Percentiles rank a stretch among this genome's conserved stretches.
Conservation (phyloP, 1,140 invertebrate genomes). For the Pachyrhynchus sulphureomaculatus region DNA sequence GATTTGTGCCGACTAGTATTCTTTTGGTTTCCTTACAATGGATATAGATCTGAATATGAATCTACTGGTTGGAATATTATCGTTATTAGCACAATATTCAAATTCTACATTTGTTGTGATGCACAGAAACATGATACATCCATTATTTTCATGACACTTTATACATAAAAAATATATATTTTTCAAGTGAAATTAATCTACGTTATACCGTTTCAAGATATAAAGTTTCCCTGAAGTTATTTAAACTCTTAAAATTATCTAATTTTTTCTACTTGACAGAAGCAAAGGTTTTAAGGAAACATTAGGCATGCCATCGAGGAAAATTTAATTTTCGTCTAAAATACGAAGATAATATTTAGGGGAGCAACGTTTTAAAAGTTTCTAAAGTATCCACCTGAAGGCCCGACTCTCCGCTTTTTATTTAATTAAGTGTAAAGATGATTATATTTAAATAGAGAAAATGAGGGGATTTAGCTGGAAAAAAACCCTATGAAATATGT, state of each 20-base stretch:
- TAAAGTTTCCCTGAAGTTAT: too few relatives aligned
- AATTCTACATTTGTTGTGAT: too few relatives aligned
- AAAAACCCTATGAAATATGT: constrained; percentile 1
- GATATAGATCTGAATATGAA: too few relatives aligned
- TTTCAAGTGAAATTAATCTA: too few relatives aligned
- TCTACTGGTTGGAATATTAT: too few relatives aligned
- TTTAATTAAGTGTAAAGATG: constrained; percentile 25
- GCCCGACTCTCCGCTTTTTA: constrained; percentile 8
- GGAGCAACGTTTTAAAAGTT: constrained; percentile 3
- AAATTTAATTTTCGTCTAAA: constrained; percentile 14
- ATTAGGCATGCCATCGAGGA: constrained; percentile 1
- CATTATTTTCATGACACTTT: too few relatives aligned
- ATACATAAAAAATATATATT: too few relatives aligned
- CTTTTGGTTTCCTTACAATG: too few relatives aligned
- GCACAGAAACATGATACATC: too few relatives aligned
- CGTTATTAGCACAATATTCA: too few relatives aligned
- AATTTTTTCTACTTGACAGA: constrained; percentile 8
- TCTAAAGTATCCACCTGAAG: constrained; percentile 19
- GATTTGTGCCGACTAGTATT: too few relatives aligned
- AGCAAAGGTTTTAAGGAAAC: constrained; percentile 7
- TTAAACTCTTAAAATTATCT: background rate
- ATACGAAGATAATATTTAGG: background rate
- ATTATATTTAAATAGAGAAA: constrained; percentile 21
- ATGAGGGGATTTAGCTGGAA: constrained; percentile 6
- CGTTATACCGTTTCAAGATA: too few relatives aligned